A percentile compares a stretch with the other conserved stretches of the same genome.
Evolutionary conservation across 2,888 invertebrate species (phyloP).

Genomic region (Leucania comma): DNA sequence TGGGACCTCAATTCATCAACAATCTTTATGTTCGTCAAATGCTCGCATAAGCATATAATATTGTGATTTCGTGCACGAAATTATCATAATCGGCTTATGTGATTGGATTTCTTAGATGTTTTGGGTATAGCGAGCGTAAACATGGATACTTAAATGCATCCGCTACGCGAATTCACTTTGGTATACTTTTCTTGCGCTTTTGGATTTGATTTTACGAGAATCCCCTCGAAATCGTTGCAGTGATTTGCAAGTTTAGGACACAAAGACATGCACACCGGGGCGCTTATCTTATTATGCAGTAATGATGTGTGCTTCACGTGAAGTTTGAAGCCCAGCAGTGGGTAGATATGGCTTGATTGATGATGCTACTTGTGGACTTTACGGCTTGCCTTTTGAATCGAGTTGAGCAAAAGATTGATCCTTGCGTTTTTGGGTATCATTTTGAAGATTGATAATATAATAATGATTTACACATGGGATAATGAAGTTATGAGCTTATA

Average conservation of each 20-base stretch:
- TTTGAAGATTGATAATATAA: background rate
- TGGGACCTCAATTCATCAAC: background rate
- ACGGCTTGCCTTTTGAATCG: constrained; percentile 27
- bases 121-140: constrained; percentile 3
- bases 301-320: constrained; percentile 61
- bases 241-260: constrained; percentile 50
- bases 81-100: background rate
- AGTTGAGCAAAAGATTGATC: constrained; percentile 10
- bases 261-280: constrained; percentile 53
- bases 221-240: constrained; percentile 38
- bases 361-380: constrained; percentile 45
- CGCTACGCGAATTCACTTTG: background rate
- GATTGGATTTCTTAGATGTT: background rate
- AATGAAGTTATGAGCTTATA: background rate
- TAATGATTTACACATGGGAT: background rate
- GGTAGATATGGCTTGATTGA: constrained; percentile 61
- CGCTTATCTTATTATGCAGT: constrained; percentile 54
- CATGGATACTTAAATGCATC: constrained; percentile 12
- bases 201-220: constrained; percentile 41
- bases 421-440: constrained; percentile 15
- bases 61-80: background rate
- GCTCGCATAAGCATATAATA: constrained; percentile 1
- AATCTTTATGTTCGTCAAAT: background rate
- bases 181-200: too few species aligned
- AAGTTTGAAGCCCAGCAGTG: constrained; percentile 40